These are phyloP conservation scores for Pica pica DNA, from an alignment of 2,113 vertebrate genomes.

Conservation along the genomic window DNA sequence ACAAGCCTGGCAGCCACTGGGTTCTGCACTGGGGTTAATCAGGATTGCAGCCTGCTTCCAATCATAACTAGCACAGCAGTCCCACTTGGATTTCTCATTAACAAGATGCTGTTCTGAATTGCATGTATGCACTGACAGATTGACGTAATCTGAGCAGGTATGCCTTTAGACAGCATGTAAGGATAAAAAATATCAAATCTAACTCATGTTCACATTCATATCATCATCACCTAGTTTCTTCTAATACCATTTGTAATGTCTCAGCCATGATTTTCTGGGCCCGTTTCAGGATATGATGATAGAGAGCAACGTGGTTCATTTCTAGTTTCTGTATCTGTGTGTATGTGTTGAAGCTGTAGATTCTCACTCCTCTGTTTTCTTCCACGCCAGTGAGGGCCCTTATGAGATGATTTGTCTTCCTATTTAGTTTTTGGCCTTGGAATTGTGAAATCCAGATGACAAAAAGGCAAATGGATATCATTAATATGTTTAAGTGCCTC, in stretches of 20 bases:
- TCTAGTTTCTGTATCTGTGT: background rate
- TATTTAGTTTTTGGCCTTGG: background rate
- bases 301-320: background rate
- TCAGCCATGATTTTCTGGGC: background rate
- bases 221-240: background rate
- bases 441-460: background rate
- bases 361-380: background rate
- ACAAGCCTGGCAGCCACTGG: rapidly evolving
- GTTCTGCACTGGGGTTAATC: background rate
- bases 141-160: background rate
- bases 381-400: background rate
- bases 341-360: background rate
- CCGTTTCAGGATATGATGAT: background rate
- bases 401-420: background rate
- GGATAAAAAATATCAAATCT: background rate
- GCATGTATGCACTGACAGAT: background rate
- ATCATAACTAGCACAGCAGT: background rate
- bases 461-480: background rate
- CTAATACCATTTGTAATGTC: background rate
- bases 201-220: background rate
- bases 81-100: background rate
- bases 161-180: background rate
- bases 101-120: background rate
- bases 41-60: background rate
- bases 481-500: background rate